Conservation (phyloP, 2,888 invertebrate species). For the Chrysomela aeneicollis region DNA sequence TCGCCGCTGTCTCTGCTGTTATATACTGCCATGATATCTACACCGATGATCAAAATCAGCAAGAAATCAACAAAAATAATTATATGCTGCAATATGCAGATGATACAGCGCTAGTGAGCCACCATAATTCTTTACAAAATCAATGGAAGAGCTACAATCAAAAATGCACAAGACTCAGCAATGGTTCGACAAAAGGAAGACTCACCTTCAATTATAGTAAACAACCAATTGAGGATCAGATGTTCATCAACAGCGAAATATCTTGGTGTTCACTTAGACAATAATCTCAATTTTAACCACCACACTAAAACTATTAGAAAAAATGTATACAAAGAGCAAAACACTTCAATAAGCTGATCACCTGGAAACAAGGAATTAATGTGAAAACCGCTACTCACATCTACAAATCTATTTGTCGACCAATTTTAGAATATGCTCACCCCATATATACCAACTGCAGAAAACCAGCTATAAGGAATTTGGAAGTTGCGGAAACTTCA, state of each 20-base stretch:
- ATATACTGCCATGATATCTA: conserved; percentile 9
- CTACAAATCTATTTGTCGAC: neutral
- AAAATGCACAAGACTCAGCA: conserved; percentile 1
- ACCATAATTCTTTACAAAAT: conserved; percentile 1
- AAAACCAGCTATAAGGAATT: too few relatives aligned
- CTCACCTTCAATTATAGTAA: neutral
- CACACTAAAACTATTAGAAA: neutral
- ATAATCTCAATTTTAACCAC: neutral
- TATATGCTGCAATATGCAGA: conserved; percentile 1
- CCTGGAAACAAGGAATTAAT: neutral
- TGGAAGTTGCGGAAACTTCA: too few relatives aligned
- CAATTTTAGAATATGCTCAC: neutral
- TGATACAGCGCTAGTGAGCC: neutral
- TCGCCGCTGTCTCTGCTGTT: neutral
- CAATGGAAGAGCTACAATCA: conserved; percentile 5
- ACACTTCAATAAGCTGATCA: conserved; percentile 1
- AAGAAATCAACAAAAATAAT: neutral
- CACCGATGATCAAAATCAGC: neutral
- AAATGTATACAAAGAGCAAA: neutral
- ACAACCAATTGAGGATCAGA: neutral
- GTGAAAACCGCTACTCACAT: neutral
- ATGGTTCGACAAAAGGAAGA: neutral
- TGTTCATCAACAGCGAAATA: conserved; percentile 7
- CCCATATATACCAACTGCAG: too few relatives aligned
- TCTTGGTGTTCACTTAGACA: neutral